phyloP scores from a whole-genome alignment of 1,140 invertebrate genomes.

The Drosophila simulans region DNA sequence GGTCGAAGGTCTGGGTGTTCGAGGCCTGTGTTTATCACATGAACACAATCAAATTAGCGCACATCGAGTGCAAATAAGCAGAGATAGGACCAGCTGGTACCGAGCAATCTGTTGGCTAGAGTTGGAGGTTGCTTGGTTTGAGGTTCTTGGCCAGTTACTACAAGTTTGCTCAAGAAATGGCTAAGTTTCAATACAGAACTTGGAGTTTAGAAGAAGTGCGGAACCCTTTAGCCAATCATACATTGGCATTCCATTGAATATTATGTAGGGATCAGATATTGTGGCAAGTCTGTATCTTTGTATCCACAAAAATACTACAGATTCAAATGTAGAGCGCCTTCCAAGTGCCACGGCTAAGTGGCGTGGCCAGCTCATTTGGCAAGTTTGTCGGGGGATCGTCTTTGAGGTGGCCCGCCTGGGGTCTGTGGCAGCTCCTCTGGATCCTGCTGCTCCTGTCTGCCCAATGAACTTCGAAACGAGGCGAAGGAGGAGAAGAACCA shows the following conservation, averaged over 20 bases:
- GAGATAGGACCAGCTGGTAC: slow-evolving; percentile 67
- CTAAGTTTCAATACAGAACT: background rate
- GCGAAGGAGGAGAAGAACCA: background rate
- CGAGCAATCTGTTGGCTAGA: slow-evolving; percentile 8
- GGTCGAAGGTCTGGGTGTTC: background rate
- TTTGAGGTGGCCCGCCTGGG: slow-evolving; percentile 24
- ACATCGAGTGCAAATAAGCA: slow-evolving; percentile 79
- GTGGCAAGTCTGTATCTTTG: no score
- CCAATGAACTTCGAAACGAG: slow-evolving; percentile 34
- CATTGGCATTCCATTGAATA: no score
- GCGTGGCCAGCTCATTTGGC: slow-evolving; percentile 19
- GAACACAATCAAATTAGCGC: slow-evolving; percentile 83
- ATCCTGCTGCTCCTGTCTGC: slow-evolving; percentile 3
- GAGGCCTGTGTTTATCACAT: slow-evolving; percentile 72
- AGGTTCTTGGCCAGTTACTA: background rate
- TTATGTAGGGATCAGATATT: no score
- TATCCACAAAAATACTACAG: background rate
- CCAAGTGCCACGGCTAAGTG: slow-evolving; percentile 2
- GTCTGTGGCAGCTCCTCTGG: slow-evolving; percentile 1
- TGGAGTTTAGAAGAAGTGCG: background rate
- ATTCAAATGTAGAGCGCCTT: background rate
- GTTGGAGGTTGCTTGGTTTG: no score
- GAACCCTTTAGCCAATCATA: background rate
- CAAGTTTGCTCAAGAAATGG: background rate
- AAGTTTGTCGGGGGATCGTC: slow-evolving; percentile 42